These are phyloP conservation scores for Caenorhabditis elegans DNA, from an alignment of 1,140 invertebrate species.

Conservation along the genomic window DNA sequence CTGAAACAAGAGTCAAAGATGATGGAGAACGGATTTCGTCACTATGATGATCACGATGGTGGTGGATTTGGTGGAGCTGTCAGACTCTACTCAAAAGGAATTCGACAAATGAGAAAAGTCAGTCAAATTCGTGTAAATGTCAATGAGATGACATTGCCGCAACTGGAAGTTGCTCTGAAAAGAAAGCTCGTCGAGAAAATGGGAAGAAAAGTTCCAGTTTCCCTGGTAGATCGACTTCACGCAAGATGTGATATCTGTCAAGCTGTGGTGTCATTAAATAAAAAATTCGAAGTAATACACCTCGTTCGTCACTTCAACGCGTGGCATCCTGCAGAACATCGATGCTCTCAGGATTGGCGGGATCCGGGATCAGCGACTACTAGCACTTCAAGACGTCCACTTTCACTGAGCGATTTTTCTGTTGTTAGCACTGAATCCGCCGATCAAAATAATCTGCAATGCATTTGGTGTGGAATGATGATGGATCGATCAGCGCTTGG, in stretches of 20 bases:
- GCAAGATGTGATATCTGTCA: conserved; percentile 64
- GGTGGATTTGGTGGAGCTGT: not conserved
- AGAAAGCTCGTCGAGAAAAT: conserved; percentile 66
- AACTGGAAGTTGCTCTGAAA: conserved; percentile 59
- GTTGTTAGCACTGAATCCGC: conserved; percentile 59
- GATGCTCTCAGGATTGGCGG: conserved; percentile 61
- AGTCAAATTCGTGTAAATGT: conserved; percentile 62
- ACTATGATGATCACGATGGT: not conserved
- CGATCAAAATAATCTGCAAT: conserved; percentile 61
- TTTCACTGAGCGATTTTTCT: conserved; percentile 56
- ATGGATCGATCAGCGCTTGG: conserved; percentile 56
- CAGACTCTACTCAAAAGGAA: not conserved
- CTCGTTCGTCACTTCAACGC: conserved; percentile 65
- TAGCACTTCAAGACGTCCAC: no score
- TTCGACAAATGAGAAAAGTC: conserved; percentile 44
- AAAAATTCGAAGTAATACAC: conserved; percentile 66
- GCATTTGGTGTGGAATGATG: conserved; percentile 66
- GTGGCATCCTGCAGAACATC: conserved; percentile 64
- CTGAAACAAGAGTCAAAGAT: conserved; percentile 44
- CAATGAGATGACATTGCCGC: conserved; percentile 54
- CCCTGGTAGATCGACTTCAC: conserved; percentile 63
- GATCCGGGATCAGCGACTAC: not conserved
- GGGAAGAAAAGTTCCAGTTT: conserved; percentile 62
- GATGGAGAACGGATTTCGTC: conserved; percentile 53
- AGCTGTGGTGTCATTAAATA: conserved; percentile 62